A percentile compares a stretch with the other conserved stretches of the same genome.
These are phyloP conservation scores for Macrocentrus cingulum DNA, from an alignment of 1,140 invertebrate genomes.

Conservation along the genomic window DNA sequence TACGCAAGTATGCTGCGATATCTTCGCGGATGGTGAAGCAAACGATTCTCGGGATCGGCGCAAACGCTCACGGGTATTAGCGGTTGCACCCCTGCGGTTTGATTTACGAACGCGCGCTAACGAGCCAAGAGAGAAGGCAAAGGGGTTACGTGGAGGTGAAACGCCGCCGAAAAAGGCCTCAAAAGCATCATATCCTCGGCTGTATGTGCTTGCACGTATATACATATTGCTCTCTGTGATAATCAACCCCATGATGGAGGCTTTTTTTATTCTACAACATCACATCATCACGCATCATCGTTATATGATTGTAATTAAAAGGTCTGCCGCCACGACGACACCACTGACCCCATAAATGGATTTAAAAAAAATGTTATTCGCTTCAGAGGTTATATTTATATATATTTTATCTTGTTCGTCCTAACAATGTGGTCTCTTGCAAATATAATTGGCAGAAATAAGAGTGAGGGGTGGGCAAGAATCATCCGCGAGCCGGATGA, in stretches of 20 bases:
- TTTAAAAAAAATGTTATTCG: neutral
- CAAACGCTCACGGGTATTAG: constrained; percentile 40
- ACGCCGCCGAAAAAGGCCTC: too few species aligned
- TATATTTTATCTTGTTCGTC: neutral
- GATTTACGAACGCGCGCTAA: constrained; percentile 55
- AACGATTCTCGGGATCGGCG: constrained; percentile 21
- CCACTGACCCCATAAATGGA: neutral
- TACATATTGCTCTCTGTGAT: too few species aligned
- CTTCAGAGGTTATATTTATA: neutral
- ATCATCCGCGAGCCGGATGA: constrained; percentile 43
- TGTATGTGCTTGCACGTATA: too few species aligned
- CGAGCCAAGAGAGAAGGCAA: constrained; percentile 35
- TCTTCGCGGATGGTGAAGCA: neutral
- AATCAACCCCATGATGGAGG: too few species aligned
- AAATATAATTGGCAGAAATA: constrained; percentile 19
- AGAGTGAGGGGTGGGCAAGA: constrained; percentile 30
- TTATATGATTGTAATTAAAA: too few species aligned
- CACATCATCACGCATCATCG: too few species aligned
- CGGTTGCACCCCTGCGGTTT: constrained; percentile 56
- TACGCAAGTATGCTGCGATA: constrained; percentile 22
- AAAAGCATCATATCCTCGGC: too few species aligned
- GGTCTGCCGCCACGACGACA: too few species aligned
- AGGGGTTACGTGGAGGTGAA: too few species aligned
- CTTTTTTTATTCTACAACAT: too few species aligned
- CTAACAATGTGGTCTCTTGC: constrained; percentile 6